Evolutionary conservation across 2,888 invertebrate genomes (phyloP), one percentile per base, ranked within the genome.

Genomic region (Tinea semifulvella): DNA sequence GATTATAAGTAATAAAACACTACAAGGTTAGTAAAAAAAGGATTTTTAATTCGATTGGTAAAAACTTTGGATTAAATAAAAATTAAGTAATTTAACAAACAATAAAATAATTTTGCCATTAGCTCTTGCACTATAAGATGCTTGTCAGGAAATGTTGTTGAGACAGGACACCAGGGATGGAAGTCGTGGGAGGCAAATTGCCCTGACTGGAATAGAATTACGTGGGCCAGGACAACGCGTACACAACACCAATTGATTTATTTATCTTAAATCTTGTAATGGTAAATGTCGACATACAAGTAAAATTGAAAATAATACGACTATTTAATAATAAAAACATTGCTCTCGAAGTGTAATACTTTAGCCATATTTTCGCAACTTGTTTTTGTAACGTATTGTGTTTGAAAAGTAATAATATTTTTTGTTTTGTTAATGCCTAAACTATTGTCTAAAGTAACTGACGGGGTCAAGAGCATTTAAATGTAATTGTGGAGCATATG

Each of bases 171-270:
- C 31, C 31, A 11, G 31, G 31, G 31, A 31, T 31, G 31, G 2
- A 17, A 18, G 13, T 13, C 48, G 70, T 68, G 59, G 69, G 68
- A 52, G 56, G 61, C 48, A 56, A 64, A 62, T 54, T 40, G 14
- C 40, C 40, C 13, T 14, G 31, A 31, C n/a, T 31, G 40, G 18
- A 13, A n/a, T 20, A 11, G 17, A 40, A 18, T 13, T 38, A 36
- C 40, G 40, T 40, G 40, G 40, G 40, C 8, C 2, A 3, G 2
- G 2, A 40, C 36, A 18, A 14, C 16, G 10, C 17, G 16, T 13
- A 11, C 5, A 13, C 13, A n/a, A n/a, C 26, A 11, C 2, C 26
- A 10, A 62, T 60, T 58, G 56, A 65, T 63, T 62, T 61, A 66
- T 59, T 50, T 49, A 60, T 61, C 58, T 58, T 45, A 49, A 55